Evolutionary conservation across 2,113 vertebrate genomes (phyloP).

Genomic region (Campylomormyrus numenius): DNA sequence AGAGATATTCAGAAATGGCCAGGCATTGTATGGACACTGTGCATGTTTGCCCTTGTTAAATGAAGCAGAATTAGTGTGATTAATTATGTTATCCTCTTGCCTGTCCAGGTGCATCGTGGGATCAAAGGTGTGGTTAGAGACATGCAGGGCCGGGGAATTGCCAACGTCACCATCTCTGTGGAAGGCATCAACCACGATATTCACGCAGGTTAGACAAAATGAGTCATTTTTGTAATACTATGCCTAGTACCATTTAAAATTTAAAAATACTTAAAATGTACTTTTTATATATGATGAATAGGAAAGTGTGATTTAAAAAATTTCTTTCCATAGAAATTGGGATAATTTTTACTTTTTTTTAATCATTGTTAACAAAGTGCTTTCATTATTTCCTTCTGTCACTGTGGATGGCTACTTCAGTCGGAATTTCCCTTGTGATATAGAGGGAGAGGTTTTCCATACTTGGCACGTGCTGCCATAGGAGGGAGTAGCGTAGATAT

Average conservation of each 20-base stretch:
- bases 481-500: background rate
- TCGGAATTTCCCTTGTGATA: background rate
- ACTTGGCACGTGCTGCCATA: background rate
- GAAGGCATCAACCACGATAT: constrained; percentile 88
- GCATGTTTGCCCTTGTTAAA: background rate
- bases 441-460: too few species aligned
- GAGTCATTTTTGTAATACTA: background rate
- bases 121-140: constrained; percentile 90
- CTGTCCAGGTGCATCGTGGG: constrained; percentile 81
- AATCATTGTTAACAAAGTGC: background rate
- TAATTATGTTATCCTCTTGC: background rate
- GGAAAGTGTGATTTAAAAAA: background rate
- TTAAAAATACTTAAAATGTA: background rate
- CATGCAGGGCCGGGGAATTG: constrained; percentile 72
- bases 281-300: background rate
- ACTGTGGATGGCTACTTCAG: background rate
- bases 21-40: background rate
- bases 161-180: constrained; percentile 79
- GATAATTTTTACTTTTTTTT: background rate
- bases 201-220: constrained; percentile 67
- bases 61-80: background rate
- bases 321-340: background rate
- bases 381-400: background rate
- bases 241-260: background rate
- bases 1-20: background rate